Conservation (phyloP, 2,113 vertebrate species). For the Artemisiospiza belli region DNA sequence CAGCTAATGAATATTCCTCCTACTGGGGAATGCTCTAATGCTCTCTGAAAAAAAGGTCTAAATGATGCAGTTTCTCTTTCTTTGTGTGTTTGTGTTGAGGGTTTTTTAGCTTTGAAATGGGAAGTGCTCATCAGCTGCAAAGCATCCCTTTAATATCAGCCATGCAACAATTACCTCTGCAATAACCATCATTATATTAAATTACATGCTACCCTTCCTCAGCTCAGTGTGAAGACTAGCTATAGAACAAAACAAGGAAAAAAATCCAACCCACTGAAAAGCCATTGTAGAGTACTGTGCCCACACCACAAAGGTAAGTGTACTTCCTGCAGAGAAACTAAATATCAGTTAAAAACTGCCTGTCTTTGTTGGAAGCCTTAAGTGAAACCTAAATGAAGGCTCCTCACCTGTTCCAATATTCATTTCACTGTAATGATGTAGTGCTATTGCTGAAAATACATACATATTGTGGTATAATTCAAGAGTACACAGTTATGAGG, state of each 20-base stretch:
- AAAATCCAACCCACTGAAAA: neutral
- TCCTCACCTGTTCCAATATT: neutral
- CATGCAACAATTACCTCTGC: conserved; percentile 38
- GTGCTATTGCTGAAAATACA: neutral
- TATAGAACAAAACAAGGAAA: neutral
- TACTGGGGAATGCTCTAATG: neutral
- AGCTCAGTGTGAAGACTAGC: neutral
- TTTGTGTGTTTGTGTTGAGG: neutral
- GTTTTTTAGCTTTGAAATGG: conserved; percentile 10
- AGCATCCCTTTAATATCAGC: conserved; percentile 34
- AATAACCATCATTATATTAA: conserved; percentile 39
- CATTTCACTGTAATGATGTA: neutral
- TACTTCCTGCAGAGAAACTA: neutral
- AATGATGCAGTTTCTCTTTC: neutral
- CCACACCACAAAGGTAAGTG: neutral
- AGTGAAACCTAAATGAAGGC: neutral
- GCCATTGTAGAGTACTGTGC: neutral
- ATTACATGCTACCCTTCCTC: conserved; percentile 32
- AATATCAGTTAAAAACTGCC: neutral
- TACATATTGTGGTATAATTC: neutral
- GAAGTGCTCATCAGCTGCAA: conserved; percentile 33
- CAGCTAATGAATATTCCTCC: neutral
- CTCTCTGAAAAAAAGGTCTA: neutral
- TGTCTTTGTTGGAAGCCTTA: neutral
- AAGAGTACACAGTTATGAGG: neutral